Base-by-base conservation (phyloP, 2,888 invertebrate species). In the Amorpha juglandis region DNA sequence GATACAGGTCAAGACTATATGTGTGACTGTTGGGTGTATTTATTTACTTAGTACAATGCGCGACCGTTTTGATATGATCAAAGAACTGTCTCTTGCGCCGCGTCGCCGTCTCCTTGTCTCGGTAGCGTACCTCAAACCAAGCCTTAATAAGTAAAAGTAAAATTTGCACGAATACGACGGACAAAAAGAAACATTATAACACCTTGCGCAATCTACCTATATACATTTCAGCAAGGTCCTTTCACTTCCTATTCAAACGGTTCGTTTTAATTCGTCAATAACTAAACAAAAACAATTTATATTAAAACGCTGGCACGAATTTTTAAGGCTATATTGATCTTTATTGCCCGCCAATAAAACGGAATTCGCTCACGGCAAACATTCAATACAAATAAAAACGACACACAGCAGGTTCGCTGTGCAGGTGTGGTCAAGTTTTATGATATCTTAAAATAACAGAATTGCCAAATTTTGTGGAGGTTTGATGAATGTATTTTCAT, bases 371-470 rank as follows among this genome's bases (percentile, higher is more conserved):
- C 58, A 38, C 58, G 19, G 58, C 58, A 42, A 58, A 58, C 75
- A 77, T 80, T 76, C 71, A 78, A 82, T 82, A 75, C 74, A 78
- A 81, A 79, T 79, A 81, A 80, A 81, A 79, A 79, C 80, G 81
- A 80, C 78, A 75, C 75, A 45, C 7, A 71, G 68, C 74, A 74
- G 76, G 76, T 76, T 74, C 68, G 72, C 73, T 71, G 73, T 73
- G 78, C 77, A 81, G 58, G 58, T 42, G 58, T 6, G 58, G 42
- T 16, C 4, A 19, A 8, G 0, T 21, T n/a, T 42, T 58, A 42
- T 21, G 42, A 38, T 14, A 11, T n/a, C 11, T 38, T 8, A 19
- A 19, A 35, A 53, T n/a, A 53, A 38, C n/a, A 55, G n/a, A n/a
- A n/a, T 12, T 35, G 42, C 9, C 9, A 42, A 42, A 42, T 42